Conservation (phyloP, 2,113 vertebrate genomes). For the Neogobius melanostomus region DNA sequence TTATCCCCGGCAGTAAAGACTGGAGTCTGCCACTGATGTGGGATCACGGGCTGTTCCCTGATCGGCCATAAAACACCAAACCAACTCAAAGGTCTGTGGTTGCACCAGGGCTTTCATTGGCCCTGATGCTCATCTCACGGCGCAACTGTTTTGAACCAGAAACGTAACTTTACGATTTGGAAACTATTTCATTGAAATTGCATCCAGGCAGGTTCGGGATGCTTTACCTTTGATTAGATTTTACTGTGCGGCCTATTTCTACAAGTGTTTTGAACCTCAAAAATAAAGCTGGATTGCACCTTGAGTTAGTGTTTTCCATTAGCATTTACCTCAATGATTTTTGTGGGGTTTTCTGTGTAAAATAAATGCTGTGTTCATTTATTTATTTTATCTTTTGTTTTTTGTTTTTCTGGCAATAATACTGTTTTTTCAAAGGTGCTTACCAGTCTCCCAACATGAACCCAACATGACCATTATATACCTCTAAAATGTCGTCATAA, state of each 20-base stretch:
- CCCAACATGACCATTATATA: neutral
- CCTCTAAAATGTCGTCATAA: neutral
- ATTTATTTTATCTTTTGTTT: neutral
- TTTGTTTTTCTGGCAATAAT: neutral
- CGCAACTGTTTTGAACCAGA: constrained; percentile 34
- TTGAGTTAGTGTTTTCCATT: neutral
- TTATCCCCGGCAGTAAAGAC: constrained; percentile 37
- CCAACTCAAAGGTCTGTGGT: constrained; percentile 59
- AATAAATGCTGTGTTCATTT: neutral
- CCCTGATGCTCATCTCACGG: constrained; percentile 23
- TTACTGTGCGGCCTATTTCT: constrained; percentile 24
- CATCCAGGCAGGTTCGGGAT: constrained; percentile 38
- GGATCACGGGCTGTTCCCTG: constrained; percentile 45
- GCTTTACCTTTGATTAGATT: constrained; percentile 44
- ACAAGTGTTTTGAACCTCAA: constrained; percentile 1
- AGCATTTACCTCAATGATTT: constrained; percentile 1
- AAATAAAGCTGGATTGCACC: constrained; percentile 1
- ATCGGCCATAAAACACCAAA: constrained; percentile 44
- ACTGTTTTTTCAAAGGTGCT: neutral
- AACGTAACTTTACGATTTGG: constrained; percentile 40
- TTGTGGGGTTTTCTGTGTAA: neutral
- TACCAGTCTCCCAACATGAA: neutral
- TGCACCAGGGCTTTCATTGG: constrained; percentile 24
- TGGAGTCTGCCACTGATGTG: constrained; percentile 28
- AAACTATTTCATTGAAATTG: constrained; percentile 56